Evolutionary conservation across 2,888 invertebrate genomes (phyloP).

Genomic region (Cryptocephalus primarius): DNA sequence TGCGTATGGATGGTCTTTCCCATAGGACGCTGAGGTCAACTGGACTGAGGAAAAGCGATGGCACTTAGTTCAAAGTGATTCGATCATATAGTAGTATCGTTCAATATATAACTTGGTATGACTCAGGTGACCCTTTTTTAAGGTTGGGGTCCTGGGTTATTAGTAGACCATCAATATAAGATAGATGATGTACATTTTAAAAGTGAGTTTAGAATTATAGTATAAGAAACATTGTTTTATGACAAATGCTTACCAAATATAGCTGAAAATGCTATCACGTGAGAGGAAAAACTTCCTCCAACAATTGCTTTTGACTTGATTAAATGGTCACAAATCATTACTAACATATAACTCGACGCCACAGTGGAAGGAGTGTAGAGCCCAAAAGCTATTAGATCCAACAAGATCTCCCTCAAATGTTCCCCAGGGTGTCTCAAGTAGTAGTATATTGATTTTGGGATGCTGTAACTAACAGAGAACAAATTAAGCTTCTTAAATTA

Average conservation of each 20-base stretch:
- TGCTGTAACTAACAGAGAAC: conserved; percentile 21
- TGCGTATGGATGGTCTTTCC: too few relatives aligned
- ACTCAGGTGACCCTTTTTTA: too few relatives aligned
- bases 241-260: conserved; percentile 28
- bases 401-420: conserved; percentile 37
- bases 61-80: too few relatives aligned
- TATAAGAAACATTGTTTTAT: too few relatives aligned
- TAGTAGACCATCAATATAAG: too few relatives aligned
- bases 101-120: too few relatives aligned
- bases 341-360: conserved; percentile 35
- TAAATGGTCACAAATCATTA: conserved; percentile 34
- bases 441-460: conserved; percentile 30
- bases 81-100: too few relatives aligned
- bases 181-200: too few relatives aligned
- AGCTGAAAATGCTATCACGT: conserved; percentile 31
- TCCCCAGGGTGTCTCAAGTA: conserved; percentile 37
- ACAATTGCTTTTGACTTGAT: conserved; percentile 24
- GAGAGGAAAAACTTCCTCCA: conserved; percentile 23
- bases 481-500: neutral
- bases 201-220: too few relatives aligned
- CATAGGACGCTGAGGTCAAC: too few relatives aligned
- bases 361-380: conserved; percentile 43
- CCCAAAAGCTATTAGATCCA: conserved; percentile 40
- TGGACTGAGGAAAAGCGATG: too few relatives aligned
- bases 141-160: too few relatives aligned